phyloP scores from a whole-genome alignment of 2,888 invertebrate species.

The Axea sp. region DNA sequence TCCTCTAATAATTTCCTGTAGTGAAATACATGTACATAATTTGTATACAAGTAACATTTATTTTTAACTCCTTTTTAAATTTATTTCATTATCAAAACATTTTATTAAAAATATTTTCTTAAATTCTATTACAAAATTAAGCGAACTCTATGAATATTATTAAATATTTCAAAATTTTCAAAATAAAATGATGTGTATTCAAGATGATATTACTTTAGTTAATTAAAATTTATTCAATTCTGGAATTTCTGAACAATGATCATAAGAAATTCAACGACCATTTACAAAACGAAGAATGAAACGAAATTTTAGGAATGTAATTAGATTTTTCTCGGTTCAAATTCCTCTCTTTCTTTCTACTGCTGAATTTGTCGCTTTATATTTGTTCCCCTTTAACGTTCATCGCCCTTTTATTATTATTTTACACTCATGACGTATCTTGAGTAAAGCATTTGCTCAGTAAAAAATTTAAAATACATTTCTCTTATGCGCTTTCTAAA shows the following conservation, averaged over 20 bases:
- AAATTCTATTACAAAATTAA: too few species aligned
- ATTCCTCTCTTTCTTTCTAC: conserved; percentile 6
- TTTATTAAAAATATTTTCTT: too few species aligned
- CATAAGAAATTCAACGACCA: conserved; percentile 2
- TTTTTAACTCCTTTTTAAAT: too few species aligned
- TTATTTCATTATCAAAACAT: too few species aligned
- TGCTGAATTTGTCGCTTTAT: conserved; percentile 30
- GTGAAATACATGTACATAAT: too few species aligned
- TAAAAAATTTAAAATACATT: conserved; percentile 45
- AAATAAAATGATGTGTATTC: too few species aligned
- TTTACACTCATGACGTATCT: conserved; percentile 24
- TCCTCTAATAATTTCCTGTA: too few species aligned
- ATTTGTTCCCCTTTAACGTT: conserved; percentile 31
- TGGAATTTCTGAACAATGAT: conserved; percentile 15
- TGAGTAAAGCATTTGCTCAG: conserved; percentile 20
- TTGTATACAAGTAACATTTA: too few species aligned
- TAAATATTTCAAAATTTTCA: too few species aligned
- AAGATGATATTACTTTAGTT: too few species aligned
- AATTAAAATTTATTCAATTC: too few species aligned
- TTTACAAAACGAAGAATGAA: conserved; percentile 19
- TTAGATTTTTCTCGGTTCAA: conserved; percentile 47
- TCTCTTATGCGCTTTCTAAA: conserved; percentile 18
- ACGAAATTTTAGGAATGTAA: conserved; percentile 49
- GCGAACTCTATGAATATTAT: too few species aligned
- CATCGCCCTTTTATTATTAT: conserved; percentile 32